Base-by-base conservation (phyloP, 2,113 vertebrate species). In the Hippopotamus amphibius region DNA sequence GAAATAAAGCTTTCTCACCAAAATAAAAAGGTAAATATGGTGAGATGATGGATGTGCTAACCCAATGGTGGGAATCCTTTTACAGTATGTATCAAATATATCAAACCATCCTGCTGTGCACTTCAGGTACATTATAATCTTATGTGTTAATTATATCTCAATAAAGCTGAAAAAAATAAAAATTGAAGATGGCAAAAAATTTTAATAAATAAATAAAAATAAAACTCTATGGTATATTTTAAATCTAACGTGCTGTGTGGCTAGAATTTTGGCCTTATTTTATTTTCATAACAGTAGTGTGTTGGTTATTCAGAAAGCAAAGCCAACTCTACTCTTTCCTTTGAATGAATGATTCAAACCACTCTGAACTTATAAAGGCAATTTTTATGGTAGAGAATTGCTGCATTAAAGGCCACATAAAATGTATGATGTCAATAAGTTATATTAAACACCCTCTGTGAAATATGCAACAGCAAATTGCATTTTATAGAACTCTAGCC, bases 361-460 rank as follows among this genome's bases (percentile, higher is more conserved):
- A 65, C 59, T 77, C 87, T 88, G 43, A 93, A 88, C 24, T 95
- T 94, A 87, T 79, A 43, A 83, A 95, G 28, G 46, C 66, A 26
- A 59, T 41, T 95, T 80, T 71, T 96, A 85, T 24, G 81, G 63
- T 53, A 72, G 14, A 93, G 33, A 59, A 48, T 55, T 82, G 21
- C 61, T 82, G 61, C 61, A 92, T 87, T 95, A 90, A 93, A 92
- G 19, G 16, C 21, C 55, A 83, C 43, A 87, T 72, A 79, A 74
- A 93, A 88, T 59, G 19, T 59, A 69, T 66, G 61, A 92, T 93
- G 76, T 96, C 68, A 83, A 53, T 74, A 50, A 68, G 22, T 63
- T 84, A n/a, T 55, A 72, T 88, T 92, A 86, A 95, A 50, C 50
- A 94, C 8, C 15, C 28, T 90, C 63, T 88, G 17, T 92, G 84